Evolutionary conservation across 2,888 invertebrate species (phyloP).

Genomic region (Acrobasis repandana): DNA sequence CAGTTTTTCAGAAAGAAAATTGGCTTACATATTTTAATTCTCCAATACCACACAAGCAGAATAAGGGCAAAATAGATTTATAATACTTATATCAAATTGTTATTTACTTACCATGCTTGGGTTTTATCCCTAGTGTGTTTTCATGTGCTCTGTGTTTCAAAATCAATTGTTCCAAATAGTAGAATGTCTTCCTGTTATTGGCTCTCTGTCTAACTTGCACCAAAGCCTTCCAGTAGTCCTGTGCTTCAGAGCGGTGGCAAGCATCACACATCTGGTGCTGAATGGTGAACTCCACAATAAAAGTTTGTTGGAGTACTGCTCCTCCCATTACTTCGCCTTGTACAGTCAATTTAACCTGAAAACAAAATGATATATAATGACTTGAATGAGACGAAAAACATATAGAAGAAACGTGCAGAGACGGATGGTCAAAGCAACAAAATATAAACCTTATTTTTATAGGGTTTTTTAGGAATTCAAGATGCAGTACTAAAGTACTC

Average conservation of each 20-base stretch:
- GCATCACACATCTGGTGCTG: conserved; percentile 98
- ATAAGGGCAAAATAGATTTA: no score
- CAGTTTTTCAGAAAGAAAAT: no score
- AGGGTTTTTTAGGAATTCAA: no score
- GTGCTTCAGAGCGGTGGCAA: conserved; percentile 98
- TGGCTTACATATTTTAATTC: no score
- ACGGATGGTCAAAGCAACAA: no score
- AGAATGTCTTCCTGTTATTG: conserved; percentile 98
- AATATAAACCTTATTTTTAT: no score
- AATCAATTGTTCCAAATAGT: conserved; percentile 98
- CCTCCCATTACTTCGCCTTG: conserved; percentile 97
- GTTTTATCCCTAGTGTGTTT: conserved; percentile 94
- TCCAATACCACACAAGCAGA: no score
- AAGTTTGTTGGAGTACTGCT: conserved; percentile 95
- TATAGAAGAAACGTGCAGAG: no score
- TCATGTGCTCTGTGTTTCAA: conserved; percentile 97
- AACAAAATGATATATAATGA: not conserved
- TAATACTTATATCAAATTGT: not conserved
- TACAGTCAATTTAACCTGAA: conserved; percentile 92
- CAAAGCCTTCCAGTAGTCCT: conserved; percentile 98
- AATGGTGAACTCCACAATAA: conserved; percentile 96
- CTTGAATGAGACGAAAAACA: no score
- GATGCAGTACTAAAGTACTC: no score
- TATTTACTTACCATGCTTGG: conserved; percentile 85
- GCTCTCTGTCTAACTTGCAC: conserved; percentile 94